Evolutionary conservation across 2,888 invertebrate species (phyloP).

Genomic region (Heliconius ethilla): DNA sequence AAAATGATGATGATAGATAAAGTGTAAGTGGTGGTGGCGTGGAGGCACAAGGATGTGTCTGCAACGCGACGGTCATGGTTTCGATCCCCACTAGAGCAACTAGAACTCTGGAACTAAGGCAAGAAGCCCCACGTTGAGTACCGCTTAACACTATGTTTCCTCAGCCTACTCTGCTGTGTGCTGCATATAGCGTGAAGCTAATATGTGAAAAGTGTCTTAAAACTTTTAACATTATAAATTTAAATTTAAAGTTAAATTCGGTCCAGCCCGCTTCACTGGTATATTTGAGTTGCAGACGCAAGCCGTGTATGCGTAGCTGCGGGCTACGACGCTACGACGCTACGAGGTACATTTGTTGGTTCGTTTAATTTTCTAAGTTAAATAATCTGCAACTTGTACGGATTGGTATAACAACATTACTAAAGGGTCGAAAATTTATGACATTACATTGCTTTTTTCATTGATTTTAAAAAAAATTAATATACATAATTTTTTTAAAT

Average conservation of each 20-base stretch:
- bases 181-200: neutral
- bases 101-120: too few relatives aligned
- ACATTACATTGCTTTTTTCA: neutral
- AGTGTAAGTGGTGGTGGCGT: too few relatives aligned
- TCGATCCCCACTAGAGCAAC: too few relatives aligned
- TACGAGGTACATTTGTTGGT: neutral
- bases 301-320: slow-evolving; percentile 8
- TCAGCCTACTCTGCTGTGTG: too few relatives aligned
- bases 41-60: too few relatives aligned
- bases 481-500: too few relatives aligned
- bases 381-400: slow-evolving; percentile 18
- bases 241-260: slow-evolving; percentile 3
- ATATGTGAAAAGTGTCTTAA: neutral
- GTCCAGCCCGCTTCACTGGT: neutral
- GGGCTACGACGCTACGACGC: too few relatives aligned
- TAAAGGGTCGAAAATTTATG: neutral
- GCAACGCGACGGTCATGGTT: too few relatives aligned
- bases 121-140: too few relatives aligned
- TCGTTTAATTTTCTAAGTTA: slow-evolving; percentile 25
- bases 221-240: neutral
- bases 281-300: slow-evolving; percentile 24
- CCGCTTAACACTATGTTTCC: too few relatives aligned
- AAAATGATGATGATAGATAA: too few relatives aligned
- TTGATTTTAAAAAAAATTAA: too few relatives aligned
- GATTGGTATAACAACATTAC: neutral